These are phyloP conservation scores for Mantis religiosa DNA, from an alignment of 2,888 invertebrate species.

Conservation along the genomic window DNA sequence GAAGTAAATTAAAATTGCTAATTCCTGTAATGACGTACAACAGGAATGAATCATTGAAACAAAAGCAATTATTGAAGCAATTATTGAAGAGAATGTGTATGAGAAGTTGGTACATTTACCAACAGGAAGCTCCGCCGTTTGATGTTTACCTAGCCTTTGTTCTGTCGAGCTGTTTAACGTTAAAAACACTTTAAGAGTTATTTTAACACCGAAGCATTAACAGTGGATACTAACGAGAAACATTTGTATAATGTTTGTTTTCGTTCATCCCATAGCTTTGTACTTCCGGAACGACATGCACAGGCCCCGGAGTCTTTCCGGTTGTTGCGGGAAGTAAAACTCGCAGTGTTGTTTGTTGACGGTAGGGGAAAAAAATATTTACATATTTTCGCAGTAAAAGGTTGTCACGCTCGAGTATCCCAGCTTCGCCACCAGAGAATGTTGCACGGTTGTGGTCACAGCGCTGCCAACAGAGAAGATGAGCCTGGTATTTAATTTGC, in stretches of 20 bases:
- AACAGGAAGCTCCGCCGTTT: too few relatives aligned
- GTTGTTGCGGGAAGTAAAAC: not conserved
- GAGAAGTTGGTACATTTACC: too few relatives aligned
- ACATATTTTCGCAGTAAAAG: conserved; percentile 10
- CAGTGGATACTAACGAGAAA: not conserved
- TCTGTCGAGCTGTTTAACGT: not conserved
- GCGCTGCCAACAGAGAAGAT: not conserved
- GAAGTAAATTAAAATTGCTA: too few relatives aligned
- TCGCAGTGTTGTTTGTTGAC: not conserved
- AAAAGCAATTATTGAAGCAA: too few relatives aligned
- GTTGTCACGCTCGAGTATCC: not conserved
- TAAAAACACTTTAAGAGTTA: not conserved
- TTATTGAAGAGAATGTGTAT: too few relatives aligned
- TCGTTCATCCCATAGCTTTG: not conserved
- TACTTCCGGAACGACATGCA: not conserved
- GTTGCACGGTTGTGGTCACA: not conserved
- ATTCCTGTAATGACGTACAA: too few relatives aligned
- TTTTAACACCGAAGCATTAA: not conserved
- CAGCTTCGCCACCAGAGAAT: not conserved
- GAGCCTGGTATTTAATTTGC: not conserved
- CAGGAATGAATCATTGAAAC: too few relatives aligned
- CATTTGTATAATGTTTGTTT: not conserved
- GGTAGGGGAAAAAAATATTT: not conserved
- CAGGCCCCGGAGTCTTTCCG: not conserved
- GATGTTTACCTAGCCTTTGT: not conserved